Evolutionary conservation across 2,113 vertebrate genomes (phyloP), one percentile per base, ranked within the genome.

Genomic region (Thunnus maccoyii): DNA sequence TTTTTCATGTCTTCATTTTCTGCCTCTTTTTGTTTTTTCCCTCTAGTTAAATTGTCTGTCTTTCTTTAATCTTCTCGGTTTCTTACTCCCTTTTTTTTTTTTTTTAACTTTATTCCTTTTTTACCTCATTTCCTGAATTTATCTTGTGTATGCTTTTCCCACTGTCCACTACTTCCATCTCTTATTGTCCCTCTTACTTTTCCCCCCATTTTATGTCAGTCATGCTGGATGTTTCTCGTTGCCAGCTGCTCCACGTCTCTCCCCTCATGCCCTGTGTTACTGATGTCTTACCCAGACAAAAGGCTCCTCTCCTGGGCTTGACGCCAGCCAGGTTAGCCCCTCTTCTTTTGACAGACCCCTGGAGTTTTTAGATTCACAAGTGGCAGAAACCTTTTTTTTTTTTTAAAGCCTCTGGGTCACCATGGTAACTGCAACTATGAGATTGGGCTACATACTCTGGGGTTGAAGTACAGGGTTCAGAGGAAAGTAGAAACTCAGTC

Each of bases 251-350:
- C 54, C 57, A 50, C 12, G 66, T 80, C 77, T 78, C 69, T 88
- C 72, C 58, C 62, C 83, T 82, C 76, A 55, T 61, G 61, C 68
- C 83, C 84, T 58, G 44, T 81, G 78, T 88, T 88, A 86, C 91
- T 86, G 83, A 90, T 91, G 82, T 90, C 85, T 85, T 58, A 67
- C 56, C 62, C 76, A 80, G 82, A 94, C 88, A 93, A 92, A 93
- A 83, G 87, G 25, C 72, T 87, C 36, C 72, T 83, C 72, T 84
- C 70, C 87, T 85, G 88, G 91, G 90, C 90, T 87, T 68, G 50
- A 85, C n/a, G 87, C 90, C 92, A 90, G 81, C 72, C 93, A 89
- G 90, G 91, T 93, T 91, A 86, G 75, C 71, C 75, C 73, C 71
- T 83, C 77, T 88, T 86, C 27, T 86, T 72, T 69, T 50, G 79